phyloP scores from a whole-genome alignment of 2,888 invertebrate species.

The Ametastegia equiseti region DNA sequence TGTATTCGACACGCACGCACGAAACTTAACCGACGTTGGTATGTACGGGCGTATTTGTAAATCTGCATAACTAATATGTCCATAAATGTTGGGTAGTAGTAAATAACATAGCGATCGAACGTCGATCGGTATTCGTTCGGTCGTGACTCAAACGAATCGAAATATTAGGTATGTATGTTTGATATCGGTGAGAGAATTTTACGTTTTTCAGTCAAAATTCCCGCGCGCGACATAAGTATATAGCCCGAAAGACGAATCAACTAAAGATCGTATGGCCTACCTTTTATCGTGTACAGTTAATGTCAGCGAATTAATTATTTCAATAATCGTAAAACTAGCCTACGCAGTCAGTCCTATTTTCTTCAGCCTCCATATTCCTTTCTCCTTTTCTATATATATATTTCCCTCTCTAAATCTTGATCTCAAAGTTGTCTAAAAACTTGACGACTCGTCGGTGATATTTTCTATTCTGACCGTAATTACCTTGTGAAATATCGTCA shows the following conservation, averaged over 20 bases:
- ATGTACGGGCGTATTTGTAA: conserved; percentile 10
- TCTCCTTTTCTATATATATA: neutral
- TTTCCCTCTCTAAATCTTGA: neutral
- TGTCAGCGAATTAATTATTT: conserved; percentile 42
- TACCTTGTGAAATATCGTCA: conserved; percentile 36
- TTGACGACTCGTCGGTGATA: conserved; percentile 27
- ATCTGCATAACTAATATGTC: conserved; percentile 21
- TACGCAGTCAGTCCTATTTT: conserved; percentile 24
- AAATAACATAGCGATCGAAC: conserved; percentile 38
- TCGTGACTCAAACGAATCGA: neutral
- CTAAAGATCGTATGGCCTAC: neutral
- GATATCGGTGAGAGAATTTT: neutral
- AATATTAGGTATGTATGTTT: neutral
- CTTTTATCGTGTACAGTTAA: conserved; percentile 24
- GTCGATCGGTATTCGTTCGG: conserved; percentile 2
- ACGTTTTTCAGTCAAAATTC: conserved; percentile 29
- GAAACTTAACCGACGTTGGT: no score
- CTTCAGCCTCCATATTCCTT: neutral
- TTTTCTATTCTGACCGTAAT: conserved; percentile 5
- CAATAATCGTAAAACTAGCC: conserved; percentile 44
- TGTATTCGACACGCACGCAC: conserved; percentile 10
- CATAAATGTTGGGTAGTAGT: conserved; percentile 21
- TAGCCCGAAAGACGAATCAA: neutral
- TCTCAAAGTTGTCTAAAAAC: neutral
- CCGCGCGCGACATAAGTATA: conserved; percentile 18